phyloP scores from a whole-genome alignment of 1,140 invertebrate genomes.

The Drosophila melanica region DNA sequence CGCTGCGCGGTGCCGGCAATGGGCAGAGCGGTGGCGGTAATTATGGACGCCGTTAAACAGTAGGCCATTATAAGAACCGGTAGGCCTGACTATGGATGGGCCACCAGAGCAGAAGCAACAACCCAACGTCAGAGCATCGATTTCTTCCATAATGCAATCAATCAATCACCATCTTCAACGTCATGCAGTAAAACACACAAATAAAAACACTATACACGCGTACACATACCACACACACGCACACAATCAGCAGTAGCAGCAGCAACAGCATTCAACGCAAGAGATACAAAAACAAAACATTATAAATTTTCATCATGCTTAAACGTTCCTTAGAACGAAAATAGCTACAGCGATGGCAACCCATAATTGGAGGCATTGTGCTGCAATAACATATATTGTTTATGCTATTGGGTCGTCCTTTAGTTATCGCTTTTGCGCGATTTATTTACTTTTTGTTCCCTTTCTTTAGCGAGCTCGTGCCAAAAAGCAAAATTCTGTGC shows the following conservation, averaged over 20 bases:
- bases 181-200: slow-evolving; percentile 34
- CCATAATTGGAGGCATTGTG: slow-evolving; percentile 20
- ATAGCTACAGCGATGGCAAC: slow-evolving; percentile 24
- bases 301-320: slow-evolving; percentile 23
- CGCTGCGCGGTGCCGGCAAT: slow-evolving; percentile 68
- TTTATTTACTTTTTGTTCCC: slow-evolving; percentile 27
- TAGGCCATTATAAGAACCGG: slow-evolving; percentile 36
- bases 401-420: slow-evolving; percentile 28
- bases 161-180: slow-evolving; percentile 59
- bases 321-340: slow-evolving; percentile 21
- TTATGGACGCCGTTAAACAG: slow-evolving; percentile 76
- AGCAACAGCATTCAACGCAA: slow-evolving; percentile 27
- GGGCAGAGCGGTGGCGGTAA: slow-evolving; percentile 63
- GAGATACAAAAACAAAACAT: slow-evolving; percentile 10
- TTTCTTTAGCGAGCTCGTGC: slow-evolving; percentile 68
- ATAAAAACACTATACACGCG: slow-evolving; percentile 17
- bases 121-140: slow-evolving; percentile 76
- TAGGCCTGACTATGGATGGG: slow-evolving; percentile 31
- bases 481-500: slow-evolving; percentile 73
- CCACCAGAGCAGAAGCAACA: slow-evolving; percentile 42
- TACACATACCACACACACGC: background rate
- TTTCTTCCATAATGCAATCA: slow-evolving; percentile 78
- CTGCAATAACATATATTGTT: slow-evolving; percentile 18
- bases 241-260: slow-evolving; percentile 15
- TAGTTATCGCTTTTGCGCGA: slow-evolving; percentile 54